phyloP scores from a whole-genome alignment of 2,888 invertebrate species.

The Theodoxus fluviatilis region DNA sequence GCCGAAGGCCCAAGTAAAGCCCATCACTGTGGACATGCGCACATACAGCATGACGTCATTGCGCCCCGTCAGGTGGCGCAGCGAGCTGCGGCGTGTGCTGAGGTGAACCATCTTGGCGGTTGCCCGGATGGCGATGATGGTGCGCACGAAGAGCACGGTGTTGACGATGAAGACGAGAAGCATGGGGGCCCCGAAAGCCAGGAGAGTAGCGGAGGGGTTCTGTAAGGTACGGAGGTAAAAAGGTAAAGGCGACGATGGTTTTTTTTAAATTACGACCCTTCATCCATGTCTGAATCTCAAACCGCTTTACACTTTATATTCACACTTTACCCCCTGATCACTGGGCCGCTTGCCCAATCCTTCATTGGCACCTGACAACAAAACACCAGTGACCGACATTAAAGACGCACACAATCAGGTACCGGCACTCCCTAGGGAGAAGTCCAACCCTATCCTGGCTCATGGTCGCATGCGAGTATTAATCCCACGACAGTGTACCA shows the following conservation, averaged over 20 bases:
- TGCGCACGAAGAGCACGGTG: conserved; percentile 46
- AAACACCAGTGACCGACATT: too few species aligned
- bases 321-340: too few species aligned
- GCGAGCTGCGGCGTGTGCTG: conserved; percentile 39
- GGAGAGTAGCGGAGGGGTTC: conserved; percentile 48
- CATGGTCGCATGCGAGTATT: too few species aligned
- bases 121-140: conserved; percentile 50
- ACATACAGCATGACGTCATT: conserved; percentile 56
- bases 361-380: too few species aligned
- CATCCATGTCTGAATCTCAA: background rate
- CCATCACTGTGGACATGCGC: conserved; percentile 59
- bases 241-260: background rate
- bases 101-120: conserved; percentile 40
- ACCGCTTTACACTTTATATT: too few species aligned
- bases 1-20: conserved; percentile 59
- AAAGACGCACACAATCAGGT: too few species aligned
- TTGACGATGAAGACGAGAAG: conserved; percentile 48
- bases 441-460: too few species aligned
- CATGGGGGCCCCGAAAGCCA: conserved; percentile 53
- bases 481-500: too few species aligned
- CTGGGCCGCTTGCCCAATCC: too few species aligned
- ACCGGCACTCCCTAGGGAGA: too few species aligned
- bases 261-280: too few species aligned
- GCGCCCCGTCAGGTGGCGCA: conserved; percentile 42
- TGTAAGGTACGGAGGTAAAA: too few species aligned